A percentile compares a stretch with the other conserved stretches of the same genome.
Conservation (phyloP, 1,140 invertebrate species). For the Spodoptera litura region DNA sequence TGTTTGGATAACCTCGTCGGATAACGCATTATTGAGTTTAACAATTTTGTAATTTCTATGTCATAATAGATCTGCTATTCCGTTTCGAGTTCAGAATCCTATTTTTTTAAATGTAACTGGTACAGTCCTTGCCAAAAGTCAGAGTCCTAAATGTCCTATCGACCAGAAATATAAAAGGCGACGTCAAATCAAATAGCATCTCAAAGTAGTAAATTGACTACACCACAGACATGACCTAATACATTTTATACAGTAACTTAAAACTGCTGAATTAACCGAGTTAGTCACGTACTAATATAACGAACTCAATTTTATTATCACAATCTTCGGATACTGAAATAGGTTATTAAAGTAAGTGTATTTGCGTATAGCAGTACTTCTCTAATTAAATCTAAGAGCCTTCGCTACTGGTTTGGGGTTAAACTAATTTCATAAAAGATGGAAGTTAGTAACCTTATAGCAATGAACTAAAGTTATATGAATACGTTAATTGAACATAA, state of each 20-base stretch:
- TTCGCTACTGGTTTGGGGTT: conserved; percentile 32
- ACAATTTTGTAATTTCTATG: too few species aligned
- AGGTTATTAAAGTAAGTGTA: conserved; percentile 2
- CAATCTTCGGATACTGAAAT: conserved; percentile 4
- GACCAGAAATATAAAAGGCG: neutral
- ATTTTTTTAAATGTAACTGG: conserved; percentile 9
- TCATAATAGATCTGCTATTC: too few species aligned
- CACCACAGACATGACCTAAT: neutral
- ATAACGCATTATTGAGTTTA: too few species aligned
- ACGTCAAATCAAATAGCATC: neutral
- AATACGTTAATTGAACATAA: too few species aligned
- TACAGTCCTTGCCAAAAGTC: neutral
- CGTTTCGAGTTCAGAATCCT: neutral
- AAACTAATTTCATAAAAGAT: conserved; percentile 1
- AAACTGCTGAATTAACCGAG: neutral
- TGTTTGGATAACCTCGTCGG: too few species aligned
- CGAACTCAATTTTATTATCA: conserved; percentile 1
- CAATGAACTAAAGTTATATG: too few species aligned
- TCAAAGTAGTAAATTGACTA: neutral
- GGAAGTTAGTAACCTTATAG: too few species aligned
- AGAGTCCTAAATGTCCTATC: neutral
- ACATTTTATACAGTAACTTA: neutral
- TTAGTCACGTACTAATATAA: neutral
- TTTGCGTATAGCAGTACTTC: conserved; percentile 1
- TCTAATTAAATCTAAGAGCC: conserved; percentile 24